Conservation (phyloP, 1,140 invertebrate genomes). For the Hetaerina americana region DNA sequence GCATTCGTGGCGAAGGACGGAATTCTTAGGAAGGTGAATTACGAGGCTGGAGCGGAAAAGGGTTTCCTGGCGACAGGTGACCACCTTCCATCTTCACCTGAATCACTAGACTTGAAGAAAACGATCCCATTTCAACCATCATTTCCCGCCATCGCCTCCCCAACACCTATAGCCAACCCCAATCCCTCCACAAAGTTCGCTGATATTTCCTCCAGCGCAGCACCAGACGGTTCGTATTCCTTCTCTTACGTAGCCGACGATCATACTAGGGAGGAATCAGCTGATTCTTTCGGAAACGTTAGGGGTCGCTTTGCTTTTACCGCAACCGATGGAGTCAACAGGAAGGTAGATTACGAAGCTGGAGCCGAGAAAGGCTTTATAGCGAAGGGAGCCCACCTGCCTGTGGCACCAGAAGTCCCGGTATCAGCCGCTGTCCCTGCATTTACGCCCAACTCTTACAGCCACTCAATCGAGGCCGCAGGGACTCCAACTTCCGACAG, state of each 20-base stretch:
- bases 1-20: conserved; percentile 14
- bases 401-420: neutral
- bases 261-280: conserved; percentile 17
- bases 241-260: conserved; percentile 20
- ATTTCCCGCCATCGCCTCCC: too few relatives aligned
- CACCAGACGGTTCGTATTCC: conserved; percentile 18
- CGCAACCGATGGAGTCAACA: conserved; percentile 15
- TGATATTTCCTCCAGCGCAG: neutral
- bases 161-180: neutral
- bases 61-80: conserved; percentile 7
- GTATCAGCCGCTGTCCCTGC: neutral
- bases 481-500: conserved; percentile 11
- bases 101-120: too few relatives aligned
- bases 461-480: neutral
- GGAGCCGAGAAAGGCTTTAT: conserved; percentile 18
- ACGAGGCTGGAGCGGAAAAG: conserved; percentile 12
- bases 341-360: conserved; percentile 18
- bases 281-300: conserved; percentile 21
- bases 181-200: neutral
- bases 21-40: conserved; percentile 6
- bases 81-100: too few relatives aligned
- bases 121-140: too few relatives aligned
- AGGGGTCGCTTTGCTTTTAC: conserved; percentile 18
- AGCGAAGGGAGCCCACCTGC: conserved; percentile 9
- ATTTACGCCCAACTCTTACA: neutral